A percentile compares a stretch with the other conserved stretches of the same genome.
These are phyloP conservation scores for Gallinago solitaria DNA, from an alignment of 2,797 vertebrate genomes.

Conservation along the genomic window DNA sequence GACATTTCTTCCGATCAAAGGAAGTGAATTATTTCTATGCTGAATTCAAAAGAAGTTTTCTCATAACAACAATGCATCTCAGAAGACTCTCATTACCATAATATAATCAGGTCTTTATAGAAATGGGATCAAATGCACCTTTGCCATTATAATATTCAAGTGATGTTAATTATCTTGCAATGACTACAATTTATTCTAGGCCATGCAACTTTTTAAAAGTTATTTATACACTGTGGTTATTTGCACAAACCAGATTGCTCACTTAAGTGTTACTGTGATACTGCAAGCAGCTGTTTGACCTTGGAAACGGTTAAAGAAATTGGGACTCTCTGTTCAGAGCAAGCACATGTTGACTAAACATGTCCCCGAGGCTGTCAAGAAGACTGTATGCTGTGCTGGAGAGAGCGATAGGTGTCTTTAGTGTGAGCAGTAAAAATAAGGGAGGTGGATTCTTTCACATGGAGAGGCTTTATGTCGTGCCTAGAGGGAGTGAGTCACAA, in stretches of 20 bases:
- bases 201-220: background rate
- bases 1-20: conserved; percentile 44
- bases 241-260: background rate
- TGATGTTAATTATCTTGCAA: background rate
- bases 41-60: background rate
- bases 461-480: background rate
- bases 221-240: background rate
- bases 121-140: conserved; percentile 28
- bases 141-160: background rate
- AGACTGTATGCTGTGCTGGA: background rate
- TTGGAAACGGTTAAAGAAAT: background rate
- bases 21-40: background rate
- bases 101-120: conserved; percentile 5
- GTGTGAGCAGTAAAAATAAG: background rate
- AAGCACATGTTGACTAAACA: background rate
- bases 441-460: background rate
- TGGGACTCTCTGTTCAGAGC: background rate
- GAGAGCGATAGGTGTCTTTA: background rate
- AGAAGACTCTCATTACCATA: conserved; percentile 30
- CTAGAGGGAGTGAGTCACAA: background rate
- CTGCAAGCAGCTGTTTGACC: background rate
- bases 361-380: background rate
- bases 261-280: background rate
- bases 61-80: conserved; percentile 2
- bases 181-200: background rate